Evolutionary conservation across 2,888 invertebrate genomes (phyloP).

Genomic region (Lordiphosa fenestrarum): DNA sequence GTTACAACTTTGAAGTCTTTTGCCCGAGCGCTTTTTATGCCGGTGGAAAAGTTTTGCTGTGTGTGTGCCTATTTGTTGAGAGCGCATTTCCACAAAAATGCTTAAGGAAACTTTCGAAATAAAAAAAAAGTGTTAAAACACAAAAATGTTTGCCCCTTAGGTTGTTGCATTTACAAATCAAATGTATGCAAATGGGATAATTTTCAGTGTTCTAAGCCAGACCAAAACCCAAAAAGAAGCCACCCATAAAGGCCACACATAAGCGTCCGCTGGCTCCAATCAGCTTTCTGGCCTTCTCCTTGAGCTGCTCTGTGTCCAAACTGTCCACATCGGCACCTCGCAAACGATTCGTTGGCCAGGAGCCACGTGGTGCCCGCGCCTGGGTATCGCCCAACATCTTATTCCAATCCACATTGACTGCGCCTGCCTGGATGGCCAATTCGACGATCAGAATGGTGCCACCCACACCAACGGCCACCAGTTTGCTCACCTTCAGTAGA

Average conservation of each 20-base stretch:
- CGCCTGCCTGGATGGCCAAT: conserved; percentile 33
- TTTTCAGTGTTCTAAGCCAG: conserved; percentile 22
- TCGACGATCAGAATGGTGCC: conserved; percentile 24
- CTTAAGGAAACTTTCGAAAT: conserved; percentile 5
- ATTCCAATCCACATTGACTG: conserved; percentile 16
- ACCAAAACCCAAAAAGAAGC: conserved; percentile 51
- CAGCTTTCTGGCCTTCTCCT: conserved; percentile 6
- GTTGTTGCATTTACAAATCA: conserved; percentile 8
- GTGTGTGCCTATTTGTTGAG: conserved; percentile 31
- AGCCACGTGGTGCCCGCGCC: no score
- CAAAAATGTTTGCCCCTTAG: background rate
- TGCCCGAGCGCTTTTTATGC: conserved; percentile 33
- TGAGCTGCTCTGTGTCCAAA: background rate
- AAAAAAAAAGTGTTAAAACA: conserved; percentile 1
- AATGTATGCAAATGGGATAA: conserved; percentile 1
- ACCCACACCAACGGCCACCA: conserved; percentile 38
- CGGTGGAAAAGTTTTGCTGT: conserved; percentile 42
- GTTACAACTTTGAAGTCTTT: conserved; percentile 65
- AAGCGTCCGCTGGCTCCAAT: conserved; percentile 29
- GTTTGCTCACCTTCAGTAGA: conserved; percentile 37
- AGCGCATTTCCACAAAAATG: conserved; percentile 26
- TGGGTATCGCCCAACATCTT: background rate
- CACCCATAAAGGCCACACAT: conserved; percentile 41
- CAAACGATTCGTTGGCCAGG: background rate
- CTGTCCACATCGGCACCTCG: background rate